Conservation (phyloP, 2,888 invertebrate genomes). For the Thyatira batis region DNA sequence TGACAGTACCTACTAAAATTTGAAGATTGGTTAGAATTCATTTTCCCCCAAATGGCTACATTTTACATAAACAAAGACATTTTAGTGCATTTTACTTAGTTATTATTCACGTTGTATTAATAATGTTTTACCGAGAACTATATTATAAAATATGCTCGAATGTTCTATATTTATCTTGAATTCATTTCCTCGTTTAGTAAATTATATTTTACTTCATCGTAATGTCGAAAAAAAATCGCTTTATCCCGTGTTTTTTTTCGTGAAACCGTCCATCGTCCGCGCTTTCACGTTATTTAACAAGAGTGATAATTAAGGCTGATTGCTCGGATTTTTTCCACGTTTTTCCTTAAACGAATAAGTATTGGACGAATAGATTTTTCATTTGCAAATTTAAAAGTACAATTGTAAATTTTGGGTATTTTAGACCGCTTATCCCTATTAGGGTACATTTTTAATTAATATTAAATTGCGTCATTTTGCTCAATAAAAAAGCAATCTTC, state of each 20-base stretch:
- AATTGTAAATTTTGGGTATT: slow-evolving; percentile 20
- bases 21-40: too few relatives aligned
- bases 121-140: too few relatives aligned
- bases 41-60: too few relatives aligned
- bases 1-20: too few relatives aligned
- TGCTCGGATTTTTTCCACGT: slow-evolving; percentile 31
- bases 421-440: slow-evolving; percentile 1
- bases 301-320: slow-evolving; percentile 46
- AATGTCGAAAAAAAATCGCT: slow-evolving; percentile 16
- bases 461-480: too few relatives aligned
- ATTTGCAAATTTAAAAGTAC: slow-evolving; percentile 11
- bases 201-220: slow-evolving; percentile 2
- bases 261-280: background rate
- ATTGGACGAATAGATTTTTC: slow-evolving; percentile 27
- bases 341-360: slow-evolving; percentile 37
- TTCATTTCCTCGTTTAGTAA: background rate
- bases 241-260: slow-evolving; percentile 6
- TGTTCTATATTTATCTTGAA: too few relatives aligned
- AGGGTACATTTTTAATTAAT: too few relatives aligned
- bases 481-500: too few relatives aligned
- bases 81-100: too few relatives aligned
- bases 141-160: too few relatives aligned
- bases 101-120: too few relatives aligned
- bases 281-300: slow-evolving; percentile 35
- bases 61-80: too few relatives aligned